A percentile compares a stretch with the other conserved stretches of the same genome.
Conservation (phyloP, 2,113 vertebrate genomes). For the Hoplias malabaricus region DNA sequence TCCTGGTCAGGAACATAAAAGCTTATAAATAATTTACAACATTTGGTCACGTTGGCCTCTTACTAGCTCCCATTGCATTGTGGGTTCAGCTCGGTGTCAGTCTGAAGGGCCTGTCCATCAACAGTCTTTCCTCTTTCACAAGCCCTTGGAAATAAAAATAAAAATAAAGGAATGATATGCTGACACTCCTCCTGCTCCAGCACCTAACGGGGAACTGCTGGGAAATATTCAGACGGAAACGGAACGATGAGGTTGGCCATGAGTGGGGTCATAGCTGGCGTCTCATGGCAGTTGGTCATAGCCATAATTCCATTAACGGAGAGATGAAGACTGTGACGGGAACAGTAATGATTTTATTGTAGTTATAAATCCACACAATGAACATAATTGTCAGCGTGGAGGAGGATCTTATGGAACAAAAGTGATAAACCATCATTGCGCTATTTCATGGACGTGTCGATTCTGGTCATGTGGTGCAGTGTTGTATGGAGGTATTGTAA, state of each 20-base stretch:
- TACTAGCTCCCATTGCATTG: neutral
- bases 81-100: conserved; percentile 5
- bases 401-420: conserved; percentile 15
- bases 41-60: conserved; percentile 2
- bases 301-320: conserved; percentile 5
- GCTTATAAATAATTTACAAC: conserved; percentile 32
- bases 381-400: conserved; percentile 28
- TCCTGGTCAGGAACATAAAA: conserved; percentile 7
- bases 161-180: conserved; percentile 18
- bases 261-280: neutral
- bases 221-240: conserved; percentile 22
- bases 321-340: conserved; percentile 17
- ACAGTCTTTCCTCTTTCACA: neutral
- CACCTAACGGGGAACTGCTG: neutral
- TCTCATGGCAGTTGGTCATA: conserved; percentile 24
- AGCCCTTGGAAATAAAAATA: neutral
- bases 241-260: neutral
- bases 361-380: conserved; percentile 45
- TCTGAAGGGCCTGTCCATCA: conserved; percentile 19
- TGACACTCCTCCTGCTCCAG: conserved; percentile 6
- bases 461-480: neutral
- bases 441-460: neutral
- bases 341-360: conserved; percentile 36
- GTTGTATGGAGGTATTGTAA: no score
- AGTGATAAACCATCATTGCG: conserved; percentile 4